Evolutionary conservation across 2,888 invertebrate species (phyloP).

Genomic region (Papilio demoleus): DNA sequence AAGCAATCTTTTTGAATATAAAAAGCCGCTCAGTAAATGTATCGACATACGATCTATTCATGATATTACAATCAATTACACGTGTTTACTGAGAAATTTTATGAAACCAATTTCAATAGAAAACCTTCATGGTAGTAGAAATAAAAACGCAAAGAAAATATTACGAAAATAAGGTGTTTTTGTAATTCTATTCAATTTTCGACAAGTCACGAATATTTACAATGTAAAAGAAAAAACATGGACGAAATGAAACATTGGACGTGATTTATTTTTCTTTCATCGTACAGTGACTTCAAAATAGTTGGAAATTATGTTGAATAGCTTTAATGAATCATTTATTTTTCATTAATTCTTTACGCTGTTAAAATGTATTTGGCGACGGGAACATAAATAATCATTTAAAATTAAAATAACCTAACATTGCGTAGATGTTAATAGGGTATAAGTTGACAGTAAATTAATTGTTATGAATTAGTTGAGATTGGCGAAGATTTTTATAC

Average conservation of each 20-base stretch:
- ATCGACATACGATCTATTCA: background rate
- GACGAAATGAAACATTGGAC: constrained; percentile 23
- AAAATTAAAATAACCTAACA: constrained; percentile 56
- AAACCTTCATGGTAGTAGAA: background rate
- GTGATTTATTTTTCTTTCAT: constrained; percentile 35
- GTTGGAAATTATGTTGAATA: constrained; percentile 29
- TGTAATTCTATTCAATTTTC: constrained; percentile 30
- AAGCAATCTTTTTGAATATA: constrained; percentile 3
- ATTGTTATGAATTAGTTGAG: constrained; percentile 54
- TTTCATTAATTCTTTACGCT: constrained; percentile 40
- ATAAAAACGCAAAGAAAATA: constrained; percentile 16
- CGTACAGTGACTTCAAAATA: constrained; percentile 34
- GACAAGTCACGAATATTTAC: constrained; percentile 38
- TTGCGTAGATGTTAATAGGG: constrained; percentile 49
- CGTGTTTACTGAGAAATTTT: constrained; percentile 2
- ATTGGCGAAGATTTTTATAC: too few relatives aligned
- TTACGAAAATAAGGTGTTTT: constrained; percentile 13
- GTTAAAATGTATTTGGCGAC: constrained; percentile 36
- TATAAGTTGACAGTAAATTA: constrained; percentile 56
- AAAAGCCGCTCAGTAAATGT: background rate
- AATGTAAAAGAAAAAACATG: constrained; percentile 27
- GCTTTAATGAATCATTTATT: constrained; percentile 43
- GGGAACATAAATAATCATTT: constrained; percentile 50
- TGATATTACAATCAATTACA: constrained; percentile 4
- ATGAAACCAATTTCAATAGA: constrained; percentile 3